These are phyloP conservation scores for Hyperoplus lanceolatus DNA, from an alignment of 2,797 vertebrate species.

Conservation along the genomic window DNA sequence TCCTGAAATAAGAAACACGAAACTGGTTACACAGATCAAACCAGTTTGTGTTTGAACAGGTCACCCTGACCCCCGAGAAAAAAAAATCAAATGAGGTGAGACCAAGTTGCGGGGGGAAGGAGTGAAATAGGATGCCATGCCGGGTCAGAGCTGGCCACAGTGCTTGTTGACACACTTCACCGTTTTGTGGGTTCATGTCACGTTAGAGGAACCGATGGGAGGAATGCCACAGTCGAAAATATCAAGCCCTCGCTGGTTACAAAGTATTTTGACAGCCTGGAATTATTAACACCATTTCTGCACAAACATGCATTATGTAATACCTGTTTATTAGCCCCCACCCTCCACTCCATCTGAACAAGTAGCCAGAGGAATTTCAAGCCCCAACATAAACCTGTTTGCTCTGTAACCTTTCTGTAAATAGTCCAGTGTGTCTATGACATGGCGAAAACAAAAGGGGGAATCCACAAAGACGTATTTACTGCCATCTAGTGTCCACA, in stretches of 20 bases:
- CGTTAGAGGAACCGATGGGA: conserved; percentile 35
- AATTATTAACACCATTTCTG: conserved; percentile 57
- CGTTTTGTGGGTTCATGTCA: conserved; percentile 49
- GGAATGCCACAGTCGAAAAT: conserved; percentile 61
- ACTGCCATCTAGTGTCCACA: conserved; percentile 64
- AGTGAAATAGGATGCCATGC: conserved; percentile 46
- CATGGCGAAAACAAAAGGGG: conserved; percentile 63
- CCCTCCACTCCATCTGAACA: conserved; percentile 13
- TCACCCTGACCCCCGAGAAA: neutral
- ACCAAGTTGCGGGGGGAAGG: conserved; percentile 9
- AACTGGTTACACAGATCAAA: conserved; percentile 3
- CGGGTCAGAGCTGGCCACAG: conserved; percentile 41
- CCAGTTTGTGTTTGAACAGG: conserved; percentile 12
- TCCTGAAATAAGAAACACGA: conserved; percentile 42
- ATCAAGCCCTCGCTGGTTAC: conserved; percentile 39
- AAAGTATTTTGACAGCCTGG: conserved; percentile 52
- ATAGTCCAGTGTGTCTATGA: conserved; percentile 68
- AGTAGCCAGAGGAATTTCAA: conserved; percentile 45
- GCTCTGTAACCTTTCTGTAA: conserved; percentile 70
- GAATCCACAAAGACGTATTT: neutral
- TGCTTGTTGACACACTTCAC: conserved; percentile 64
- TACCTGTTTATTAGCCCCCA: conserved; percentile 54
- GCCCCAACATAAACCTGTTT: conserved; percentile 58
- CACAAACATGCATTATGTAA: conserved; percentile 60
- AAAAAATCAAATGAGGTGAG: conserved; percentile 19